Evolutionary conservation across 2,113 vertebrate species (phyloP).

Genomic region (Hippocampus zosterae): DNA sequence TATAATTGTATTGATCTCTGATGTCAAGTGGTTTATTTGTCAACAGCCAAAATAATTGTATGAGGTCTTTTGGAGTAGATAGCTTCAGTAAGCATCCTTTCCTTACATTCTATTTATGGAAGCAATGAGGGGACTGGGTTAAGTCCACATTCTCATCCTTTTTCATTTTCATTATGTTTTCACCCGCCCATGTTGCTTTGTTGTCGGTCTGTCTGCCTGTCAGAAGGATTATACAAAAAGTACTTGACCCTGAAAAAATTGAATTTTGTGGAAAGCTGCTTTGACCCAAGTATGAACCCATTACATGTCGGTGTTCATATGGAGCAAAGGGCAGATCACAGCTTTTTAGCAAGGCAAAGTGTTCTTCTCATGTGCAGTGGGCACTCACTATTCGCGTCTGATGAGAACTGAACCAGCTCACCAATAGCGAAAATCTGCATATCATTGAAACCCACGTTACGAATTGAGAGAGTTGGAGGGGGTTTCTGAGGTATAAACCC

Average conservation of each 20-base stretch:
- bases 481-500: no score
- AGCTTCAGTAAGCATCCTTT: neutral
- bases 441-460: no score
- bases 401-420: no score
- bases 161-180: slow-evolving; percentile 12
- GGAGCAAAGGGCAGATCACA: slow-evolving; percentile 2
- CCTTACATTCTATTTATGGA: slow-evolving; percentile 1
- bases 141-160: slow-evolving; percentile 9
- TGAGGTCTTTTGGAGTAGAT: neutral
- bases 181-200: slow-evolving; percentile 1
- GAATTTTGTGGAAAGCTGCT: slow-evolving; percentile 7
- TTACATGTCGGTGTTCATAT: slow-evolving; percentile 8
- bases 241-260: slow-evolving; percentile 9
- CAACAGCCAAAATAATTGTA: neutral
- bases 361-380: neutral
- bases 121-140: neutral
- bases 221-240: slow-evolving; percentile 12
- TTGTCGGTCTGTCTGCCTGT: slow-evolving; percentile 6
- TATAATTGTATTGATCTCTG: neutral
- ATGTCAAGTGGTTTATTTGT: neutral
- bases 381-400: no score
- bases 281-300: slow-evolving; percentile 6
- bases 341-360: neutral
- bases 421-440: no score
- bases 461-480: no score